Conservation (phyloP, 2,888 invertebrate species). For the Nomada lathburiana region DNA sequence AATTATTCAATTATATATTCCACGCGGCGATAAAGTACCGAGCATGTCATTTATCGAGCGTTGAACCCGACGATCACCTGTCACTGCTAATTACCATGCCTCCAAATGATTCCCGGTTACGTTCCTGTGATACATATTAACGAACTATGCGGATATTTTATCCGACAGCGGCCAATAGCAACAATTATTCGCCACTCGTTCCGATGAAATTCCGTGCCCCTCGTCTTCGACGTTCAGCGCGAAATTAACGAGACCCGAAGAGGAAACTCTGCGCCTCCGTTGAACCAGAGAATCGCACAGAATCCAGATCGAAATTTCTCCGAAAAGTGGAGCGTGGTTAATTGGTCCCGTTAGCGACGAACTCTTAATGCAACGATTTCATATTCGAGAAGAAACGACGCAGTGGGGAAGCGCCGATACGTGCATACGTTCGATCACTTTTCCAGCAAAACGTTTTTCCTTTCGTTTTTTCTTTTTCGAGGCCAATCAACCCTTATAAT, state of each 20-base stretch:
- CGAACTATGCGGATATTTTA: too few relatives aligned
- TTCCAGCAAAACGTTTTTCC: conserved; percentile 12
- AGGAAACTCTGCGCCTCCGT: not conserved
- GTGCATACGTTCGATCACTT: conserved; percentile 78
- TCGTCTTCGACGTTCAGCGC: not conserved
- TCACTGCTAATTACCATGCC: conserved; percentile 12
- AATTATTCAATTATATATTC: conserved; percentile 45
- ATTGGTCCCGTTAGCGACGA: conserved; percentile 29
- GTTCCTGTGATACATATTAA: too few relatives aligned
- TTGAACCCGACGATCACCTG: conserved; percentile 4
- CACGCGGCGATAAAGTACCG: conserved; percentile 16
- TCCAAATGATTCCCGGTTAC: not conserved
- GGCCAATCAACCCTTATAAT: conserved; percentile 12
- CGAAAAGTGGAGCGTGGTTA: conserved; percentile 3
- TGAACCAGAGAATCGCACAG: not conserved
- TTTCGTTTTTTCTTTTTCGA: too few relatives aligned
- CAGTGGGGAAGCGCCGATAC: conserved; percentile 70
- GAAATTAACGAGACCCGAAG: not conserved
- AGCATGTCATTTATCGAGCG: conserved; percentile 28
- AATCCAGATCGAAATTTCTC: not conserved
- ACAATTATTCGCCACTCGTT: too few relatives aligned
- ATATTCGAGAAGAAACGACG: conserved; percentile 57
- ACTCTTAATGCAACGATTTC: conserved; percentile 18
- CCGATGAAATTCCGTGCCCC: too few relatives aligned
- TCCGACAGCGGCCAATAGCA: too few relatives aligned